Base-by-base conservation (phyloP, 2,797 vertebrate species). In the Steatocranus sp. region DNA sequence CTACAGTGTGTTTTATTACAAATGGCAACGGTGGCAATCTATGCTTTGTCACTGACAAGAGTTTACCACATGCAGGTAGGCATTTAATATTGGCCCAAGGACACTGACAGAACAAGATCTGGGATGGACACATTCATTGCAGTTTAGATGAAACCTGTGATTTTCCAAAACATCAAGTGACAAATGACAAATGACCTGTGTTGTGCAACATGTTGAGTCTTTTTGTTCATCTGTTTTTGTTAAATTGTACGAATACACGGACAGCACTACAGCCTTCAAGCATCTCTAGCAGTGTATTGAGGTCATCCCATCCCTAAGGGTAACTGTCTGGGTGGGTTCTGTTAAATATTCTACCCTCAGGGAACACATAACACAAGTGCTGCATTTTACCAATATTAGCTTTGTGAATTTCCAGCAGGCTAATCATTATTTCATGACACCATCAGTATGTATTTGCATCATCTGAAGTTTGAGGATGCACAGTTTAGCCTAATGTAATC, bases 381-480 rank as follows among this genome's bases (percentile, higher is more conserved):
- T 51, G 38, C 83, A 82, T 88, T 88, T 80, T 73, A 75, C 83
- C 87, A 81, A 91, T 90, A 89, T 94, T 92, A 90, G 91, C 90
- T 92, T 91, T 89, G 89, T 92, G 90, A 88, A 90, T 94, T 93
- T 88, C 78, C 88, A 82, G 63, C 82, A 41, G 68, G 75, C 84
- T 91, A 86, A 94, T 95, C 89, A 94, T 87, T 88, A 92, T 95
- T 95, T 93, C 86, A 95, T 93, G 86, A 83, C 49, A 82, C 76
- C 73, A 86, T 90, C 87, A 82, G 18, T 58, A 53, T 49, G 8
- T 75, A 83, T 91, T 89, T 88, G 79, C 75, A 84, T 91, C 86
- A 93, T 88, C 80, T 85, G 66, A 86, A 86, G 78, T 86, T 70
- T 36, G 32, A 30, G 25, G 78, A 78, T 41, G 54, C 61, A 87